These are phyloP conservation scores for Lepidonotus clava DNA, from an alignment of 2,888 invertebrate species.

Conservation along the genomic window DNA sequence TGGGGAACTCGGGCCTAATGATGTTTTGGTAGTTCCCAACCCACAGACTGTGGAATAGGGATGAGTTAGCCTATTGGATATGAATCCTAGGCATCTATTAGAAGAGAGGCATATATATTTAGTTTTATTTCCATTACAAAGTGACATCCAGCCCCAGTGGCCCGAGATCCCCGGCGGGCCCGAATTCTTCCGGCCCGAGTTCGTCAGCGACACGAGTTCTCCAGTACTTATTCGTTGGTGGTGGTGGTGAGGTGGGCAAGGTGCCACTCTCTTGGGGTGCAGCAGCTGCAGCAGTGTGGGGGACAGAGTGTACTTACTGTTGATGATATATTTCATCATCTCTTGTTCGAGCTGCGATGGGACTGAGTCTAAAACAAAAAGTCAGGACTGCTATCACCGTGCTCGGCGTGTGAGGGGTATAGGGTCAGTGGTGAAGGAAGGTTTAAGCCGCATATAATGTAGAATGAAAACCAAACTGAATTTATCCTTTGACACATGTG, in stretches of 20 bases:
- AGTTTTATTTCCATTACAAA: too few species aligned
- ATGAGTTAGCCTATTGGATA: too few species aligned
- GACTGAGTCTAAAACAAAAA: constrained; percentile 35
- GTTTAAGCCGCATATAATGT: not conserved
- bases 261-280: not conserved
- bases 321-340: constrained; percentile 50
- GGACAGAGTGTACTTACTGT: constrained; percentile 35
- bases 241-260: constrained; percentile 1
- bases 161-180: too few species aligned
- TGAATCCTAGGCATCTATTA: too few species aligned
- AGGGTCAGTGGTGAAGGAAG: not conserved
- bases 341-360: constrained; percentile 27
- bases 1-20: too few species aligned
- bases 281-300: not conserved
- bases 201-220: too few species aligned
- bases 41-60: too few species aligned
- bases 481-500: not conserved
- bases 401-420: not conserved
- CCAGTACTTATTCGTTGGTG: too few species aligned
- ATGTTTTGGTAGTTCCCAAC: too few species aligned
- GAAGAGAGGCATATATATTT: too few species aligned
- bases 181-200: too few species aligned
- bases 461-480: not conserved
- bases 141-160: too few species aligned
- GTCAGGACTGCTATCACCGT: not conserved